Base-by-base conservation (phyloP, 2,113 vertebrate species). In the Seriola dumerili region DNA sequence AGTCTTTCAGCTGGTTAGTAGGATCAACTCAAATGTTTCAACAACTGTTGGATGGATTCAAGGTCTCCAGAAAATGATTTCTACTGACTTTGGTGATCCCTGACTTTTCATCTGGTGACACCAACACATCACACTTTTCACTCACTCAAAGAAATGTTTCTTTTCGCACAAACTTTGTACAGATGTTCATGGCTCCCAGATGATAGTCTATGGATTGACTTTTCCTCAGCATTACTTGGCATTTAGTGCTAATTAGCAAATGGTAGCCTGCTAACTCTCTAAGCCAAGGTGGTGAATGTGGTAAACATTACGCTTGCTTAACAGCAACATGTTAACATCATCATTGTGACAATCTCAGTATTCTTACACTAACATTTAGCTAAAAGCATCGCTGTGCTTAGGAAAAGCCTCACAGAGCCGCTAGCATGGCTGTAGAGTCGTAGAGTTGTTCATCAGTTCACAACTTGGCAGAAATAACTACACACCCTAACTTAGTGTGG, bases 401-500 rank as follows among this genome's bases (percentile, higher is more conserved):
- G 3, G 0, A 50, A 19, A 1, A 44, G 38, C 63, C 17, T 16
- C 23, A 13, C 16, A 36, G n/a, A 16, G 29, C 46, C 6, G 8
- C 32, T 36, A 55, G 5, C 54, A 55, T 55, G 46, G 46, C 46
- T 21, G 44, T 3, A 16, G 25, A 50, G 6, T 21, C 50, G 2
- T 52, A 52, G 50, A 0, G 19, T 52, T 52, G 40, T 46, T 44
- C 58, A 50, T 23, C 46, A 52, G 42, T 64, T 40, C 38, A 63
- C n/a, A 72, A 52, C 57, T 67, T 74, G 29, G 34, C 17, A 64
- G 38, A 65, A 65, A 44, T 11, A 80, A 81, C 17, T 38, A 48
- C 29, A 71, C 9, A 32, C 48, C 55, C 69, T 72, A 64, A 81
- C 63, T 82, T 46, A 7, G 61, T 29, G 29, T 82, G 36, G 29